Evolutionary conservation across 1,140 invertebrate genomes (phyloP), one percentile per base, ranked within the genome.

Genomic region (Drosophila ogumai): DNA sequence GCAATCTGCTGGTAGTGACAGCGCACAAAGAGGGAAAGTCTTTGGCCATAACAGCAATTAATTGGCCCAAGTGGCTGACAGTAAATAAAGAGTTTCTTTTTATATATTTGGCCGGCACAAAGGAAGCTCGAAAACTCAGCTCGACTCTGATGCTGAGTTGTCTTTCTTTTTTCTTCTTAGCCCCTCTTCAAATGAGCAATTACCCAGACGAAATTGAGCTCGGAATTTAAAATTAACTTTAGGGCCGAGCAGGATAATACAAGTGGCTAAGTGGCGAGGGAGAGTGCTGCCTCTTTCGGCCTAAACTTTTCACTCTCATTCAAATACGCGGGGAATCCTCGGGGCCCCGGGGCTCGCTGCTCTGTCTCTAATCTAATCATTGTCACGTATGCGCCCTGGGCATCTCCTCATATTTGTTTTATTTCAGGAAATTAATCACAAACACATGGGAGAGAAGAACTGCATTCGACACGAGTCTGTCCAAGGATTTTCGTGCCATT

Each of bases 381-480:
- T 88, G 81, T 90, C 85, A 88, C 85, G 85, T 88, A 84, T 69
- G 77, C 28, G 65, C 65, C 50, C 31, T 40, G 47, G 47, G 74
- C 69, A 58, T 12, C 52, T 38, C 34, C 34, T 38, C 44, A 68
- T 71, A 79, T 90, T 81, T 81, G 75, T 63, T 74, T 75, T 79
- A 90, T 57, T 68, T 38, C 85, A 88, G 85, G 85, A 88, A 88
- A 88, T 88, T 88, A 88, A 88, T 84, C 85, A 82, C 73, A 84
- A 88, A 81, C 81, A 88, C 77, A 84, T 84, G 77, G 58, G 38
- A 34, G n/a, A 13, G 22, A 78, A 81, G 41, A 78, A 84, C 64
- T 85, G 67, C 85, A 90, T 66, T 79, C 60, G 69, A 58, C 49
- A 54, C 32, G 32, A 40, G 54, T 73, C 69, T 15, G 43, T 47